Percentiles rank a stretch among this genome's conserved stretches.
Conservation (phyloP, 2,113 vertebrate genomes). For the Malurus cyaneus region DNA sequence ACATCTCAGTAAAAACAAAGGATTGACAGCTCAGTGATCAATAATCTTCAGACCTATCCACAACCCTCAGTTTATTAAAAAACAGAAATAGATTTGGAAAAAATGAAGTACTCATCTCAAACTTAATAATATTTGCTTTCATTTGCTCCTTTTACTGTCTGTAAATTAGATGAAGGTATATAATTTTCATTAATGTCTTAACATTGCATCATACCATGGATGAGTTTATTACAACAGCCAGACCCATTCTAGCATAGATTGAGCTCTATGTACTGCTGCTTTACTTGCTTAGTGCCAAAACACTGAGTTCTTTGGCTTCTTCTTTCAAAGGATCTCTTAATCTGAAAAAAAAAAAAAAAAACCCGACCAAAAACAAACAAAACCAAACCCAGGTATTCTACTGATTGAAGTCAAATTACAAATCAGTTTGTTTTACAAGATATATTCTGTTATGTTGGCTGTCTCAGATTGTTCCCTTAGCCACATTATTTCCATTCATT, state of each 20-base stretch:
- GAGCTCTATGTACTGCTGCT: not conserved
- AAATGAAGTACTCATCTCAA: not conserved
- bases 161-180: not conserved
- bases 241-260: not conserved
- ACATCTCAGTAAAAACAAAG: not conserved
- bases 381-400: not conserved
- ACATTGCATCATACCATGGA: rapidly evolving
- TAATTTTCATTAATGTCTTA: not conserved
- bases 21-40: not conserved
- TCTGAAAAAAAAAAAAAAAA: not conserved
- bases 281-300: not conserved
- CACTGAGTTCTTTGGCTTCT: not conserved
- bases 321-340: not conserved
- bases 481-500: not conserved
- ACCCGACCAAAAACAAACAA: no score
- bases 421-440: not conserved
- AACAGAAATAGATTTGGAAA: not conserved
- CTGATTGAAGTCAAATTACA: not conserved
- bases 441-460: not conserved
- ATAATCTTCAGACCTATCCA: not conserved
- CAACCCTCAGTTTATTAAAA: not conserved
- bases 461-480: not conserved
- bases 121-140: not conserved
- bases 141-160: not conserved
- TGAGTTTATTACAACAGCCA: not conserved